Conservation (phyloP, 2,797 vertebrate genomes). For the Acipenser transmontanus region DNA sequence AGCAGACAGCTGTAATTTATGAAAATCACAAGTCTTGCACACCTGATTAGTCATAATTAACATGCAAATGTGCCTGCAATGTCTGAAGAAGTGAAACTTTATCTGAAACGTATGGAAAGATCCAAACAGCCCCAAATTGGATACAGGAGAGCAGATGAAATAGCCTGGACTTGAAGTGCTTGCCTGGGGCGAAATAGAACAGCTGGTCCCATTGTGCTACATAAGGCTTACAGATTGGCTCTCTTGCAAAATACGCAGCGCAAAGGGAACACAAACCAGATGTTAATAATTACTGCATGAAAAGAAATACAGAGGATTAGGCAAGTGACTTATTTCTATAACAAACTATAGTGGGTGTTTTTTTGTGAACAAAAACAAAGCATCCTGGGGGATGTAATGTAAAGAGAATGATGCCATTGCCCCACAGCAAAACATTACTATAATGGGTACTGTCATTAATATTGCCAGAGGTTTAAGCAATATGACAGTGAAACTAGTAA, state of each 20-base stretch:
- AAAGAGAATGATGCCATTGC: no score
- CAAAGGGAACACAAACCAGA: conserved; percentile 45
- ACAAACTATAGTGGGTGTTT: no score
- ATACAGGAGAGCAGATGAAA: conserved; percentile 58
- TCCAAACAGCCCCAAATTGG: conserved; percentile 51
- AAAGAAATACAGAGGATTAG: conserved; percentile 46
- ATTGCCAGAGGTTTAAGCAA: no score
- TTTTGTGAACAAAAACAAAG: no score
- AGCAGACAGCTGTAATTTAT: background rate
- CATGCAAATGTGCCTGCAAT: conserved; percentile 31
- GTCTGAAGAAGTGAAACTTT: conserved; percentile 20
- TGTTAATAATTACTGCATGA: conserved; percentile 65
- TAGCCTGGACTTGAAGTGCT: conserved; percentile 59
- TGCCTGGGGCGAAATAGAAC: conserved; percentile 62
- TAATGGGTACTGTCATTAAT: no score
- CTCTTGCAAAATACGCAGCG: conserved; percentile 29
- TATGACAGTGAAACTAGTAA: no score
- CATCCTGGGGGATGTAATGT: no score
- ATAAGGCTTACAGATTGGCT: conserved; percentile 28
- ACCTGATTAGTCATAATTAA: conserved; percentile 8
- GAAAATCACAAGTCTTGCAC: background rate
- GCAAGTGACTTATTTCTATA: conserved; percentile 43
- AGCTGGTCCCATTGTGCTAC: conserved; percentile 67
- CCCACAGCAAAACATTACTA: no score
- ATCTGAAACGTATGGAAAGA: conserved; percentile 30